Evolutionary conservation across 53 echinoderm and acorn worm species (phyloP).

Genomic region (Pentamera pediparva): DNA sequence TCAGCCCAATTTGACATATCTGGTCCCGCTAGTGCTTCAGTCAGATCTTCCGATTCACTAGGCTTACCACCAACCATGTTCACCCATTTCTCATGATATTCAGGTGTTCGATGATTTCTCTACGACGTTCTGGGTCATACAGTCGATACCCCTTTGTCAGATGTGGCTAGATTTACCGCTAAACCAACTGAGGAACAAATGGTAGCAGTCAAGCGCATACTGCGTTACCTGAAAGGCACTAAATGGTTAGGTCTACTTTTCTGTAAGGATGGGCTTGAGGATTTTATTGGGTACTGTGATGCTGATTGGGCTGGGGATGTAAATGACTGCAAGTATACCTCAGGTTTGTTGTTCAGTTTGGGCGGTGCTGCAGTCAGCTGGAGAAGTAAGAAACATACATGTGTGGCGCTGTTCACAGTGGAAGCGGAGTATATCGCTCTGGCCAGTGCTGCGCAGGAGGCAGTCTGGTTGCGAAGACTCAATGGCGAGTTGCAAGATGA

Average conservation of each 20-base stretch:
- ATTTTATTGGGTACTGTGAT: background rate
- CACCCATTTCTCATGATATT: too few species aligned
- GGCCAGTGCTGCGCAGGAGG: background rate
- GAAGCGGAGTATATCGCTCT: background rate
- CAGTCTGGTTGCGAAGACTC: background rate
- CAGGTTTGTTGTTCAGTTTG: background rate
- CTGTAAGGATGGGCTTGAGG: background rate
- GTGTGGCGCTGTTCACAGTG: background rate
- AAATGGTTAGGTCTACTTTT: background rate
- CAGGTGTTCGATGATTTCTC: too few species aligned
- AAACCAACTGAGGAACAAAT: background rate
- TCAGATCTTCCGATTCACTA: too few species aligned
- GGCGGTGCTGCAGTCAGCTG: background rate
- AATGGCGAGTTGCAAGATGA: background rate
- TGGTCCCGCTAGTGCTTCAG: too few species aligned
- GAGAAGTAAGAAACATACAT: background rate
- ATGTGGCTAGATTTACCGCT: background rate
- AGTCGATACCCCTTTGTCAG: too few species aligned
- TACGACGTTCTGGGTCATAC: too few species aligned
- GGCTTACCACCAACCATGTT: too few species aligned
- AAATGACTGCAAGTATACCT: background rate
- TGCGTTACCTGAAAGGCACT: conserved; percentile 5
- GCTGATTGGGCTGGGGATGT: conserved; percentile 1
- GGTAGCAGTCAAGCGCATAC: background rate
- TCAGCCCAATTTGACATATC: too few species aligned